Percentiles rank a stretch among this genome's conserved stretches.
These are phyloP conservation scores for Nebria salina DNA, from an alignment of 2,888 invertebrate genomes.

Conservation along the genomic window DNA sequence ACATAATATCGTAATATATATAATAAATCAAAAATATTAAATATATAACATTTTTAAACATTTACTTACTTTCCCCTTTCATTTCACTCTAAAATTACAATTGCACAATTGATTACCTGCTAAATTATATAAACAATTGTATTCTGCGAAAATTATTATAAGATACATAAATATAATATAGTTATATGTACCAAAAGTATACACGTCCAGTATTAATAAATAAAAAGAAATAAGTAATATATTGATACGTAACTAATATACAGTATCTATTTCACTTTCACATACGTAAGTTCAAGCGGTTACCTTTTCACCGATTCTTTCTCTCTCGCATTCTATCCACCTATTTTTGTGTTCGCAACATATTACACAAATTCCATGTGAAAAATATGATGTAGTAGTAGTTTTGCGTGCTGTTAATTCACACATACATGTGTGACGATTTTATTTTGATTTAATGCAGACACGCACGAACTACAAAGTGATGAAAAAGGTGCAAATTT, in stretches of 20 bases:
- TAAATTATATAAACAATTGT: not conserved
- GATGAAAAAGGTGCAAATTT: too few species aligned
- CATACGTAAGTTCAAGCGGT: not conserved
- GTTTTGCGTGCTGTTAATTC: not conserved
- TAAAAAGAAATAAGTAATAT: not conserved
- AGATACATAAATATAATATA: not conserved
- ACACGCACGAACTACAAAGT: too few species aligned
- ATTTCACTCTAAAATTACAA: not conserved
- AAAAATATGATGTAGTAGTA: not conserved
- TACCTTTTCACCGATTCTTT: not conserved
- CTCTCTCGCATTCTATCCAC: not conserved
- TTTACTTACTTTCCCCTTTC: not conserved
- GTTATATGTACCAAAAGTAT: not conserved
- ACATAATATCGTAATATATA: too few species aligned
- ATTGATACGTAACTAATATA: not conserved
- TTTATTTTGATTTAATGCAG: too few species aligned
- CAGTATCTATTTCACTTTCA: not conserved
- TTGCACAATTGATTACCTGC: not conserved
- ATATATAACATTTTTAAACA: not conserved
- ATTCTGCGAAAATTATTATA: not conserved
- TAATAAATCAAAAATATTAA: not conserved
- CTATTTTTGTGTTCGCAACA: not conserved
- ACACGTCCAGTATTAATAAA: not conserved
- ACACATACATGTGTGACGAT: not conserved
- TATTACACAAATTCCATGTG: not conserved